Base-by-base conservation (phyloP, 2,888 invertebrate genomes). In the Yponomeuta cagnagella region DNA sequence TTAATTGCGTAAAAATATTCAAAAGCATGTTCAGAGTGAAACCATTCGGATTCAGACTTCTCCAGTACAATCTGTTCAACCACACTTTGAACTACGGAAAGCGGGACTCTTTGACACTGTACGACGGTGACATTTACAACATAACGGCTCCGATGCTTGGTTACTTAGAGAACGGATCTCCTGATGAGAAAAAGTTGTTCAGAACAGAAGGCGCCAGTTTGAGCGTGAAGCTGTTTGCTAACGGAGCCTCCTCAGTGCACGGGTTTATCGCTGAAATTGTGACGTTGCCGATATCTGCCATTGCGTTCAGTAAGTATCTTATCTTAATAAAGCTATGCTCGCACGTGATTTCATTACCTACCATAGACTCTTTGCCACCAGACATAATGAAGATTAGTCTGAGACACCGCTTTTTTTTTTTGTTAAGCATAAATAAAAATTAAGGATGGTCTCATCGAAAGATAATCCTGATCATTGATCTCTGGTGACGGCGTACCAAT, bases 221-320 rank as follows among this genome's bases (percentile, higher is more conserved):
- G 76, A 98, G 98, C 78, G 93, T 99, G 0, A 96, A 97, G 79
- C 87, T 99, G 31, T 97, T 98, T 79, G 98, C 98, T 0, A 98
- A 98, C 76, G 98, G 99, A 37, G 99, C 99, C 1, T 97, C 98
- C 48, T 95, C 95, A n/a, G 94, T 94, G 23, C 97, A 98, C 85
- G 99, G 99, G 37, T 99, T 99, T 81, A 96, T 99, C 74, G 99
- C 99, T 23, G 99, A 99, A 92, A 95, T 99, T 70, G 96, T 99
- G 0, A 98, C 98, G 0, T 89, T 99, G 64, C 99, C 99, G 0
- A 97, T 98, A 80, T 97, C 98, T 66, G 96, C 96, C 9, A 96
- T 97, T 83, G 97, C 96, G 80, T 96, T 97, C 78, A 96, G 97
- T 97, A 91, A 95, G 96, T 94, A 74, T 58, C 67, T 71, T 72